Evolutionary conservation across 1,140 invertebrate species (phyloP).

Genomic region (Macrobrachium nipponense): DNA sequence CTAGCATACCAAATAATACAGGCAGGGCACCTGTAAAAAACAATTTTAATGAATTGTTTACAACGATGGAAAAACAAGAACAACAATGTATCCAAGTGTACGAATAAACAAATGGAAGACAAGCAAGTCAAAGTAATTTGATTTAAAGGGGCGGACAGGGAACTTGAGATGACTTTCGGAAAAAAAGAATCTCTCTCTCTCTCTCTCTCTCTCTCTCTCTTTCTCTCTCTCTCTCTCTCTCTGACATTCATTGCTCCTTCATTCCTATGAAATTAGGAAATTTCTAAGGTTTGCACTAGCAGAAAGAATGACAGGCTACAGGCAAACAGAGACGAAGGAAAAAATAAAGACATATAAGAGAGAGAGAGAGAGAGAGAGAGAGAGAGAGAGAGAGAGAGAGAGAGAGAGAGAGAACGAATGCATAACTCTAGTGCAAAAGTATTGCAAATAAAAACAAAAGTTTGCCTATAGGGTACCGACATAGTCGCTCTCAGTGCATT

Average conservation of each 20-base stretch:
- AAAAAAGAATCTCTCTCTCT: background rate
- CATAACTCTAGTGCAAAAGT: too few relatives aligned
- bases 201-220: constrained; percentile 41
- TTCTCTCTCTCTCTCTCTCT: constrained; percentile 32
- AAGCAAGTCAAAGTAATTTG: background rate
- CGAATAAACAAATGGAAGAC: background rate
- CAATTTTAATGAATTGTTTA: background rate
- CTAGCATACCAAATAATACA: too few relatives aligned
- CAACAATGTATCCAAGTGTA: background rate
- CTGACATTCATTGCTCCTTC: constrained; percentile 3
- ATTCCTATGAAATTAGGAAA: background rate
- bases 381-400: constrained; percentile 18
- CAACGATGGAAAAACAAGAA: background rate
- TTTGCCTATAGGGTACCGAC: too few relatives aligned
- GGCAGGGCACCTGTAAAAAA: too few relatives aligned
- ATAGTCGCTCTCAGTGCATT: too few relatives aligned
- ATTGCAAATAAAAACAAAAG: too few relatives aligned
- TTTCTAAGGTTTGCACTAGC: background rate
- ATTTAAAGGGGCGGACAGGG: background rate
- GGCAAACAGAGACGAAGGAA: constrained; percentile 4
- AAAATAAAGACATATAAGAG: background rate
- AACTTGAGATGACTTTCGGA: background rate
- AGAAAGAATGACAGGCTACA: background rate
- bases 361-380: background rate
- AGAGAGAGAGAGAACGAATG: constrained; percentile 4